Base-by-base conservation (phyloP, 1,140 invertebrate genomes). In the Lucilia sericata region DNA sequence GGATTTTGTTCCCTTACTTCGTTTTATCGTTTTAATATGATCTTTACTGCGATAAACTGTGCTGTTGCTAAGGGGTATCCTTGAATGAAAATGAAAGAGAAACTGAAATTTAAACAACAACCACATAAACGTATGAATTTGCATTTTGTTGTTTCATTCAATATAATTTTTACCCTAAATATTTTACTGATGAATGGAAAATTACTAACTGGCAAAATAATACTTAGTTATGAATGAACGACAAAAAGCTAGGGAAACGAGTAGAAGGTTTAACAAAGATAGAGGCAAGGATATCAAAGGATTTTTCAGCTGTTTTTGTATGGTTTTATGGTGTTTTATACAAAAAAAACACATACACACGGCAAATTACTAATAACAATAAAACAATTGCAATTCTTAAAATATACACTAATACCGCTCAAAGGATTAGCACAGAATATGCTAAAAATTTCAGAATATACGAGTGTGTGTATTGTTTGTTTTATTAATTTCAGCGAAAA, bases 101-200 rank as follows among this genome's bases (percentile, higher is more conserved):
- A 42, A 42, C 42, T 42, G 10, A 42, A 42, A 42, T 8, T 42
- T 8, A 42, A 42, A 42, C 42, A 42, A 42, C 42, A 42, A 42
- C 42, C 5, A 42, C 42, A 42, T 42, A 5, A 42, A 55, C 13
- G 51, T 12, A 55, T n/a, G n/a, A 55, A 55, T 55, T 55, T 55
- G 51, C 51, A 55, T 55, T n/a, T 55, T 55, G 17, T 55, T 55
- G 51, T 55, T 55, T 55, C 51, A n/a, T 55, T 55, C 51, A 55
- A 5, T 55, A 30, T 3, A 1, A 10, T 10, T 55, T 12, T 55
- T 55, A 55, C 51, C 51, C 51, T 17, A 10, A 14, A 55, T 55
- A 12, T 12, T 12, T 17, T 55, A 14, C 51, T 55, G 51, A 55
- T 17, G 51, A 55, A 55, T 55, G 51, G 51, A 55, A 55, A 14